Evolutionary conservation across 2,797 vertebrate genomes (phyloP).

Genomic region (Botia almorhae): DNA sequence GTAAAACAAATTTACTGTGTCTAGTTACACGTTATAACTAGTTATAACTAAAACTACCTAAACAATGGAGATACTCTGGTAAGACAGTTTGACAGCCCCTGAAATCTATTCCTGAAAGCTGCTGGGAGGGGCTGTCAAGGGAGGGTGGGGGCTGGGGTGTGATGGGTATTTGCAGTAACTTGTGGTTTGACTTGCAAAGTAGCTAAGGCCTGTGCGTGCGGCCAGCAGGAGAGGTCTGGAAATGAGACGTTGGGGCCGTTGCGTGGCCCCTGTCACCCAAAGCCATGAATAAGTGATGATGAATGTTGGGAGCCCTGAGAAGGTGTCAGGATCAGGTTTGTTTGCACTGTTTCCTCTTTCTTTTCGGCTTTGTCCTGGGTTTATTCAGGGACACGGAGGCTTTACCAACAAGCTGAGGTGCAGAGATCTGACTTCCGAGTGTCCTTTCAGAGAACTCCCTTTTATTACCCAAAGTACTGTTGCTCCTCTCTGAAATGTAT

Average conservation of each 20-base stretch:
- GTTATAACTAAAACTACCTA: conserved; percentile 32
- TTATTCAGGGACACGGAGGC: conserved; percentile 70
- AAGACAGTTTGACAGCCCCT: conserved; percentile 36
- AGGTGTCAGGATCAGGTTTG: conserved; percentile 85
- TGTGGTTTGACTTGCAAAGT: conserved; percentile 85
- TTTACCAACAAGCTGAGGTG: conserved; percentile 34
- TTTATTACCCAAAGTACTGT: neutral
- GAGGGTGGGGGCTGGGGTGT: conserved; percentile 58
- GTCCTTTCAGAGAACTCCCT: neutral
- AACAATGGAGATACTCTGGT: conserved; percentile 35
- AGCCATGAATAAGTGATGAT: conserved; percentile 83
- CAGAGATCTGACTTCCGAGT: neutral
- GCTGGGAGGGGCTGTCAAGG: conserved; percentile 47
- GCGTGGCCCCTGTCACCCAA: conserved; percentile 75
- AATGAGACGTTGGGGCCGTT: conserved; percentile 65
- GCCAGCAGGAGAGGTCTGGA: conserved; percentile 63
- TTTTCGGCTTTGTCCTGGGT: conserved; percentile 62
- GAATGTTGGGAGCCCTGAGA: conserved; percentile 80
- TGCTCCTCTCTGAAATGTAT: neutral
- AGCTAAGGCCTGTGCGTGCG: conserved; percentile 58
- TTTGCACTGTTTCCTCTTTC: conserved; percentile 73
- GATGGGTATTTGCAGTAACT: conserved; percentile 63
- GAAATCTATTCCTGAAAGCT: conserved; percentile 54
- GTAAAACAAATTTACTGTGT: conserved; percentile 15
- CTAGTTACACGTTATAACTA: neutral